Evolutionary conservation across 2,113 vertebrate genomes (phyloP), one percentile per base, ranked within the genome.

Genomic region (Vidua macroura): DNA sequence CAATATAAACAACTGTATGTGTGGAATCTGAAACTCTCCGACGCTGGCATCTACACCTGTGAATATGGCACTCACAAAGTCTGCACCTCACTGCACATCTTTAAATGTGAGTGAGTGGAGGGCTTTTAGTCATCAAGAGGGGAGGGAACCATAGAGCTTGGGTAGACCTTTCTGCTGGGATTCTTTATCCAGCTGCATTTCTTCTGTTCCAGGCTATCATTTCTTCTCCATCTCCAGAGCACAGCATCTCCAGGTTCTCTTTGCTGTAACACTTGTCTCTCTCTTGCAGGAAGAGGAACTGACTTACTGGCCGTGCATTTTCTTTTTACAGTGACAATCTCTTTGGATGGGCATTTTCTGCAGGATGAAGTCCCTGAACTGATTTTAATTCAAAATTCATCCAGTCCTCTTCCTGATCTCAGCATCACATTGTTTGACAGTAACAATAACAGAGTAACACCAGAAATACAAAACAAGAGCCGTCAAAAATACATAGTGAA

Each of bases 21-120:
- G 74, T 6, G 0, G 7, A 10, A 94, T 13, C 55, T 97, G 64
- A 46, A 30, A 39, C 27, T 95, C 28, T 44, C 84, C 0, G 85
- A 98, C 3, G 90, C 96, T 2, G 96, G 88, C 17, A 46, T 2
- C 68, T 98, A 98, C 73, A 75, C 37, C 63, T 98, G 98, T 72
- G 64, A 78, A 49, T 80, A 56, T 2, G 49, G 9, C 2, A 11
- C 31, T 46, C 23, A 4, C 4, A 7, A 6, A 79, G 69, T 5
- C 24, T 37, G 2, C 17, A 91, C 96, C 76, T 79, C 96, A 2
- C 39, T 98, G 68, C 76, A 77, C 20, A 52, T 98, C 62, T 94
- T 97, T 27, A 13, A 64, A 60, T 8, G 98, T 98, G 92, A 98
- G 97, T 94, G 31, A 35, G 27, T 14, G 27, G 11, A 66, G 24